Conservation (phyloP, 2,797 vertebrate species). For the Smutsia gigantea region DNA sequence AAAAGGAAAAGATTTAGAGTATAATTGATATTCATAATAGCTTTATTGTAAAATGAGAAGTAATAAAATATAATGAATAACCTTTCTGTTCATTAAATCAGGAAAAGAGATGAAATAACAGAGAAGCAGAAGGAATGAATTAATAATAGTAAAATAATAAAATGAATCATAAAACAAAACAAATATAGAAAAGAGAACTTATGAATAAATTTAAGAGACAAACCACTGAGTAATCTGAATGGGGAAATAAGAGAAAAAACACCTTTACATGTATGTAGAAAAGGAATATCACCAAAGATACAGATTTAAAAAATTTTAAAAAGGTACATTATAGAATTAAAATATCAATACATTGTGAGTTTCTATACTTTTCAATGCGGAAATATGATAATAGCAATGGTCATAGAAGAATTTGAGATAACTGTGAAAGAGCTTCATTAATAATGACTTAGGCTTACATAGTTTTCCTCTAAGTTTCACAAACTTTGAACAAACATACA, state of each 20-base stretch:
- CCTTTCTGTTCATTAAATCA: neutral
- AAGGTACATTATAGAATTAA: neutral
- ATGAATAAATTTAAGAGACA: neutral
- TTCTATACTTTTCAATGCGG: neutral
- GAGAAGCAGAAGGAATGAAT: neutral
- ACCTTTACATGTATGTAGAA: neutral
- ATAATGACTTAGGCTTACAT: neutral
- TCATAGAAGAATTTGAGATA: neutral
- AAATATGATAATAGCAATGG: neutral
- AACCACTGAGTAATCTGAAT: neutral
- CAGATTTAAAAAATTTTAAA: neutral
- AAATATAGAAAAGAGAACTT: neutral
- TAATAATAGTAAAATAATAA: neutral
- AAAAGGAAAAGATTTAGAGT: neutral
- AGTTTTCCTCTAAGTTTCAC: neutral
- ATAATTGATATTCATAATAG: neutral
- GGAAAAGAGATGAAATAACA: neutral
- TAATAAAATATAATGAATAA: neutral
- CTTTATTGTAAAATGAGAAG: neutral
- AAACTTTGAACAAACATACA: neutral
- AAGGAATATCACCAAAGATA: neutral
- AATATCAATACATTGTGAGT: neutral
- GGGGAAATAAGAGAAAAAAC: neutral
- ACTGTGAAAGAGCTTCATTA: neutral
- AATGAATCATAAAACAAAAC: neutral